Base-by-base conservation (phyloP, 2,888 invertebrate species). In the Idaea straminata region DNA sequence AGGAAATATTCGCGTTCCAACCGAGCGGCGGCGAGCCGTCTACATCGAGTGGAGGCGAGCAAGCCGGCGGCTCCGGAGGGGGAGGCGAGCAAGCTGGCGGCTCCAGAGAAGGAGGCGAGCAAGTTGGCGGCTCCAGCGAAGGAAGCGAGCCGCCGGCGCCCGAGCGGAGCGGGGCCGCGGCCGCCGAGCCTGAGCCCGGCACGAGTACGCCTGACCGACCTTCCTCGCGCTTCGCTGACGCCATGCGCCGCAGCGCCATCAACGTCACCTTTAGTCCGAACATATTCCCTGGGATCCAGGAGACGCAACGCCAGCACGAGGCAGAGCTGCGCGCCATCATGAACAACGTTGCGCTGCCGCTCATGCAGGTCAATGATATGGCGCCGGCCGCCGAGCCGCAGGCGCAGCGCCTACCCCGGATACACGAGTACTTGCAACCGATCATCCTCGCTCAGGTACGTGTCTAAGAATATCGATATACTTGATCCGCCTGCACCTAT, bases 351-450 rank as follows among this genome's bases (percentile, higher is more conserved):
- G 82, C 79, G 59, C 70, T 94, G 74, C 95, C 95, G 2, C 83
- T 93, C 13, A 93, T 95, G 75, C 94, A 94, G 73, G 94, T 95
- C 47, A 95, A 95, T 72, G 95, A 95, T 74, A 88, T 94, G n/a
- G 78, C 83, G 15, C 71, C 80, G 35, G 76, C 74, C 1, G 83
- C 79, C 13, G 79, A 75, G 4, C 78, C 71, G 62, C 85, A 78
- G 60, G 75, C 81, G 15, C 86, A 83, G 60, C 78, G 89, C 15
- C 73, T 88, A 65, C 89, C 89, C 6, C 80, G 91, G 66, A 91
- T 92, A 69, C 89, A 90, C 64, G 92, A 92, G 72, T 92, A 89
- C 71, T 77, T 92, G 65, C 92, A 92, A 74, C 92, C 92, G 0
- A 92, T 92, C 59, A 91, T 92, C 71, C 74, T 92, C 35, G 91